These are phyloP conservation scores for Intellagama lesueurii DNA, from an alignment of 2,797 vertebrate genomes.

Conservation along the genomic window DNA sequence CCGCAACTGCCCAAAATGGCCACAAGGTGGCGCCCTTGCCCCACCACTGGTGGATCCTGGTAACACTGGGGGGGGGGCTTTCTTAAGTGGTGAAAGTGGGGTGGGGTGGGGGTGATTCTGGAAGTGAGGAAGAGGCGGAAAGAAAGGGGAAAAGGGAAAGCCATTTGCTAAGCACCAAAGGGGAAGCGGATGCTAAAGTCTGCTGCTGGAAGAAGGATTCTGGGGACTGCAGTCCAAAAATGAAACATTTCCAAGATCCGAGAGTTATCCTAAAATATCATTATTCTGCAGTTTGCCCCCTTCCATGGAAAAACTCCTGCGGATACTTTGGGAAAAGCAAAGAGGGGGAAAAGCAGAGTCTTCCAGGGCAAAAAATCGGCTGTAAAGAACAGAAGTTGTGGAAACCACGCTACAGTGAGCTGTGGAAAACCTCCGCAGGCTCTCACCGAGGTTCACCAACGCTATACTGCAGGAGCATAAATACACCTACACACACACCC, in stretches of 20 bases:
- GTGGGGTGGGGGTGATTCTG: conserved; percentile 32
- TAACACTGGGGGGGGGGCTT: background rate
- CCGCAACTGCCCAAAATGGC: background rate
- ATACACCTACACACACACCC: background rate
- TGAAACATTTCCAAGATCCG: too few relatives aligned
- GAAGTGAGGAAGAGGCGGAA: conserved; percentile 17
- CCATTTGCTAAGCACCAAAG: background rate
- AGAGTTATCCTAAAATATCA: too few relatives aligned
- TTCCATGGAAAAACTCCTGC: too few relatives aligned
- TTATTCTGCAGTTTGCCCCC: too few relatives aligned
- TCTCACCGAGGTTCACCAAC: background rate
- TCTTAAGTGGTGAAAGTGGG: background rate
- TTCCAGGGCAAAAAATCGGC: background rate
- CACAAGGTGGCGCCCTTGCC: conserved; percentile 9
- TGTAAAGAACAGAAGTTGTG: too few relatives aligned
- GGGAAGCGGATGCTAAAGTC: too few relatives aligned
- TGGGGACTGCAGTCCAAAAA: background rate
- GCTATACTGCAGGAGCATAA: background rate
- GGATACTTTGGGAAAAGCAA: too few relatives aligned
- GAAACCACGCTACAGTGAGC: background rate
- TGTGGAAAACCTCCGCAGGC: background rate
- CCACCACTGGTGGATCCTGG: background rate
- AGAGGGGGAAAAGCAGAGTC: too few relatives aligned
- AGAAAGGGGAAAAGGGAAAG: conserved; percentile 5
- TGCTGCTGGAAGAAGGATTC: conserved; percentile 24